Conservation (phyloP, 2,888 invertebrate species). For the Agrotis ipsilon region DNA sequence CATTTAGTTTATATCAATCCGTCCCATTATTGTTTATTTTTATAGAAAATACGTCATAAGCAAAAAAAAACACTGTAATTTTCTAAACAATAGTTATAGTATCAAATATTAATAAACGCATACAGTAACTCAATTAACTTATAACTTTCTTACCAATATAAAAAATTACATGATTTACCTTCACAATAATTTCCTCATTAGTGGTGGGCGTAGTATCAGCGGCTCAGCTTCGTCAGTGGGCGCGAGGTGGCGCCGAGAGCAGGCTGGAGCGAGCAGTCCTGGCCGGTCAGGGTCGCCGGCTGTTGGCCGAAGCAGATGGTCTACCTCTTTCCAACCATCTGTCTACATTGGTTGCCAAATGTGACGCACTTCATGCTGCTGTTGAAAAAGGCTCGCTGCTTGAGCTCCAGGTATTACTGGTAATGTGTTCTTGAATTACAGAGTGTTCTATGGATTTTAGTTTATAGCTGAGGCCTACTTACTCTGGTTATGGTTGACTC, state of each 20-base stretch:
- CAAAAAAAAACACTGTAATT: neutral
- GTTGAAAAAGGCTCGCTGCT: constrained; percentile 94
- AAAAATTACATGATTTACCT: constrained; percentile 10
- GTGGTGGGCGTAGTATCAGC: constrained; percentile 81
- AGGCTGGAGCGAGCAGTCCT: constrained; percentile 88
- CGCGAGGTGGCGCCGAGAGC: constrained; percentile 79
- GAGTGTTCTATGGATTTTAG: neutral
- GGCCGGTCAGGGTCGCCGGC: constrained; percentile 84
- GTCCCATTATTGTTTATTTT: neutral
- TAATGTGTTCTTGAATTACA: constrained; percentile 56
- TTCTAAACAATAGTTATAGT: too few relatives aligned
- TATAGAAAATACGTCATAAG: too few relatives aligned
- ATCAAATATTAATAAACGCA: neutral
- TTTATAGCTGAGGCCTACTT: neutral
- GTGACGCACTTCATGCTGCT: constrained; percentile 94
- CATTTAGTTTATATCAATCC: neutral
- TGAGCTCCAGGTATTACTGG: constrained; percentile 91
- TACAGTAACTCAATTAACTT: constrained; percentile 6
- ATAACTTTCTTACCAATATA: neutral
- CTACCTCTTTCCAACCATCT: constrained; percentile 78
- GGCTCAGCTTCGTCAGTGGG: constrained; percentile 84
- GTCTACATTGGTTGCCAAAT: constrained; percentile 94
- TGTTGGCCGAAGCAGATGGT: constrained; percentile 80
- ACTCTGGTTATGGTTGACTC: neutral
- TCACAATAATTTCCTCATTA: constrained; percentile 47